Evolutionary conservation across 1,140 invertebrate genomes (phyloP).

Genomic region (Lepidurus apus): DNA sequence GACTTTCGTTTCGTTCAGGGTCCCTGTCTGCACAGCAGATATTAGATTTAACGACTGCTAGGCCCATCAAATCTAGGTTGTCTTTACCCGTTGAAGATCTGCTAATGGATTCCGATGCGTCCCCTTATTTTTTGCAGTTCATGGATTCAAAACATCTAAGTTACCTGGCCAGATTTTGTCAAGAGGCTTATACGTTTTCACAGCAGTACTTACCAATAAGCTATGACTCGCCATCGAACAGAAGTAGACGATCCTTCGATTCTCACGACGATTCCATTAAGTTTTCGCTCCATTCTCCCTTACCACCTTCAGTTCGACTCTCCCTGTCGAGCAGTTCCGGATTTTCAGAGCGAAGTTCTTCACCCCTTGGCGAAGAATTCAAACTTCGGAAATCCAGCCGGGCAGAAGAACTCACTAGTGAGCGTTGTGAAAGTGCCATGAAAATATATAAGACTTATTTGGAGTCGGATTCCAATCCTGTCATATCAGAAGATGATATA

Average conservation of each 20-base stretch:
- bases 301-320: conserved; percentile 26
- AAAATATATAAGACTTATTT: conserved; percentile 31
- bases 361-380: conserved; percentile 23
- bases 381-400: conserved; percentile 24
- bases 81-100: conserved; percentile 60
- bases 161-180: conserved; percentile 59
- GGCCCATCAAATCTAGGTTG: conserved; percentile 47
- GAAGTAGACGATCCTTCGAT: background rate
- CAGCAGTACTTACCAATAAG: conserved; percentile 22
- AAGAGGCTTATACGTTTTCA: conserved; percentile 26
- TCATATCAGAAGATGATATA: conserved; percentile 8
- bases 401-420: conserved; percentile 24
- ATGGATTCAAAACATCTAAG: conserved; percentile 56
- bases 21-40: background rate
- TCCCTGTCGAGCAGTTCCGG: conserved; percentile 29
- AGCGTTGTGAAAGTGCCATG: conserved; percentile 26
- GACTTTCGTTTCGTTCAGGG: background rate
- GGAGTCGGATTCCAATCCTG: conserved; percentile 25
- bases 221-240: background rate
- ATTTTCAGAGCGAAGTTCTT: conserved; percentile 26
- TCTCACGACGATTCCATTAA: conserved; percentile 13
- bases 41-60: background rate
- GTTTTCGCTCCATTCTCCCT: conserved; percentile 20
- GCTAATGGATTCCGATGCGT: conserved; percentile 60
- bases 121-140: conserved; percentile 67